These are phyloP conservation scores for Molorchus minor DNA, from an alignment of 2,888 invertebrate species.

Conservation along the genomic window DNA sequence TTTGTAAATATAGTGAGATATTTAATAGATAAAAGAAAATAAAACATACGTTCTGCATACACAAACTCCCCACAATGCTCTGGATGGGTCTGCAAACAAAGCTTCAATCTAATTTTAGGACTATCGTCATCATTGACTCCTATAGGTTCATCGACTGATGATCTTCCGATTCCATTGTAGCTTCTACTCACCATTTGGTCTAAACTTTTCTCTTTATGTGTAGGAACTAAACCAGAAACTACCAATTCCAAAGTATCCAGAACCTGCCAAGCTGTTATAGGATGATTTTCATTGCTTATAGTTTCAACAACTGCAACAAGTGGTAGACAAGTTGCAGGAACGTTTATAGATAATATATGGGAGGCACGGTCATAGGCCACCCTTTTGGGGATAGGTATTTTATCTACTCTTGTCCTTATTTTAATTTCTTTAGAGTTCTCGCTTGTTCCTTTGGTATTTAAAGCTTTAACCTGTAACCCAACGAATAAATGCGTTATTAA, in stretches of 20 bases:
- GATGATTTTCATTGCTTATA: constrained; percentile 68
- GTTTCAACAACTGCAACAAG: constrained; percentile 81
- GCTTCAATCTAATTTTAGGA: constrained; percentile 78
- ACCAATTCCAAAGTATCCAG: constrained; percentile 78
- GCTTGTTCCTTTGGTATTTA: constrained; percentile 88
- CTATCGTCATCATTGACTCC: constrained; percentile 70
- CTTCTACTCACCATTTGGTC: constrained; percentile 68
- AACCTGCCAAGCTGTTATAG: constrained; percentile 72
- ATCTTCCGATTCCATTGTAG: constrained; percentile 63
- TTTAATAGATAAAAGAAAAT: too few relatives aligned
- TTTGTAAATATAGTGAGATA: neutral
- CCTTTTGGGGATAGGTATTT: constrained; percentile 81
- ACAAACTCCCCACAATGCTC: constrained; percentile 86
- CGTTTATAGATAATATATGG: constrained; percentile 79
- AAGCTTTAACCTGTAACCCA: constrained; percentile 75
- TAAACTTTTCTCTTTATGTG: constrained; percentile 75
- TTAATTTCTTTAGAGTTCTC: constrained; percentile 86
- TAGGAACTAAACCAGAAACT: constrained; percentile 75
- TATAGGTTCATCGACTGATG: constrained; percentile 67
- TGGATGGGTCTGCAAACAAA: constrained; percentile 82
- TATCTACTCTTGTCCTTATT: constrained; percentile 84
- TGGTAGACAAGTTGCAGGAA: constrained; percentile 80
- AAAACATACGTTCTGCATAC: constrained; percentile 82
- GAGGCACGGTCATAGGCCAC: constrained; percentile 85
- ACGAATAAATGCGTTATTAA: neutral